Percentiles rank a stretch among this genome's conserved stretches.
Conservation (phyloP, 1,140 invertebrate species). For the Tigriopus japonicus region DNA sequence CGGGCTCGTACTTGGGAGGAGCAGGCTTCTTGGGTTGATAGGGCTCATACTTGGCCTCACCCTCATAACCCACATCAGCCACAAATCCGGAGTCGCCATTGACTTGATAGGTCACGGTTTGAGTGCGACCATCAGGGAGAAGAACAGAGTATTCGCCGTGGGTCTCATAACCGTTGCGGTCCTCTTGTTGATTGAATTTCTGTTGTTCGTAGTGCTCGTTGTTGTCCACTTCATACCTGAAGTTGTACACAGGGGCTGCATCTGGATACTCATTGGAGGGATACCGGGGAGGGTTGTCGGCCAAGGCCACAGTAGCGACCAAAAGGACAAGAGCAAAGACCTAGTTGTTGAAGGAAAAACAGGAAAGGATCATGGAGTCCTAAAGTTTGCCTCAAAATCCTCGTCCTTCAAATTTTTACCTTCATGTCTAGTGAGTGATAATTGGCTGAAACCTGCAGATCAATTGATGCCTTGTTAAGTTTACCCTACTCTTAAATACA, state of each 20-base stretch:
- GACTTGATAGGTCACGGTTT: constrained; percentile 61
- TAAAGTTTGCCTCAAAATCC: too few relatives aligned
- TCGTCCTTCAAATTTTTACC: too few relatives aligned
- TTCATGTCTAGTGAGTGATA: too few relatives aligned
- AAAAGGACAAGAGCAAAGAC: too few relatives aligned
- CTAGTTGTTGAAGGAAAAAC: too few relatives aligned
- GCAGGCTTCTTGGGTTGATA: constrained; percentile 7
- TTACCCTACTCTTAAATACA: too few relatives aligned
- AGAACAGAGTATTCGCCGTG: constrained; percentile 63
- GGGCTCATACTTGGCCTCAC: constrained; percentile 15
- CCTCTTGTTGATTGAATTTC: constrained; percentile 59
- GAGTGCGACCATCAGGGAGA: constrained; percentile 62
- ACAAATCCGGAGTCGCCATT: constrained; percentile 29
- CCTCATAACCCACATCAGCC: constrained; percentile 18
- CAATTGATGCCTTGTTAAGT: too few relatives aligned
- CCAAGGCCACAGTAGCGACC: background rate
- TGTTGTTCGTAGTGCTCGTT: constrained; percentile 50
- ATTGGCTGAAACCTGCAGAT: too few relatives aligned
- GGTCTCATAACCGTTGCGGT: constrained; percentile 51
- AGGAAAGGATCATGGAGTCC: too few relatives aligned
- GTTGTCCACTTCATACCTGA: constrained; percentile 44
- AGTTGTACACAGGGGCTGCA: background rate
- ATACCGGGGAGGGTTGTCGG: background rate
- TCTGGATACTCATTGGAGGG: background rate
- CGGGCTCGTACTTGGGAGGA: constrained; percentile 6